These are phyloP conservation scores for Lagopus muta DNA, from an alignment of 2,113 vertebrate genomes.

Conservation along the genomic window DNA sequence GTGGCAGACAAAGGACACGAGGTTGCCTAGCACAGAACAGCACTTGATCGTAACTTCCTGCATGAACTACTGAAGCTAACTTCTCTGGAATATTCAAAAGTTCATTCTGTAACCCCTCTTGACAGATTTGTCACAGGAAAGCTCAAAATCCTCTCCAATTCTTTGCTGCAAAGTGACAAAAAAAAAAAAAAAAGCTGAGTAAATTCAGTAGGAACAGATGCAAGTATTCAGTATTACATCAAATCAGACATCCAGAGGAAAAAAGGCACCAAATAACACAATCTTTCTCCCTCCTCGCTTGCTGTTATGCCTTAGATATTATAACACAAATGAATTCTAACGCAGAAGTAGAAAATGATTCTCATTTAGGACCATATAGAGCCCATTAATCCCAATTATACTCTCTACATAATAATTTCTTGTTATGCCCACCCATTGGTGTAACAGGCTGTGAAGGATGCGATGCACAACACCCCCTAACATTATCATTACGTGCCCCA, in stretches of 20 bases:
- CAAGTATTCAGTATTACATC: not conserved
- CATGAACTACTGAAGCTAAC: not conserved
- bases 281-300: not conserved
- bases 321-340: not conserved
- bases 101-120: not conserved
- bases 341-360: not conserved
- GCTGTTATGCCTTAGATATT: not conserved
- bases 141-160: rapidly evolving
- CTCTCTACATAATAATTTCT: not conserved
- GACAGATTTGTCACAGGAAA: not conserved
- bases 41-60: not conserved
- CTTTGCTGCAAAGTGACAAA: not conserved
- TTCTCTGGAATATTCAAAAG: not conserved
- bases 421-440: not conserved
- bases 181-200: not conserved
- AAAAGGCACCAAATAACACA: not conserved
- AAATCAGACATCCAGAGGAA: not conserved
- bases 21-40: not conserved
- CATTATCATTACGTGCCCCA: rapidly evolving
- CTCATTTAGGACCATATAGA: not conserved
- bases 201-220: not conserved
- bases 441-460: not conserved
- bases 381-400: not conserved
- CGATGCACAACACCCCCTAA: not conserved
- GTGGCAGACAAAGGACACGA: not conserved